Percentiles rank a stretch among this genome's conserved stretches.
Evolutionary conservation across 2,113 vertebrate genomes (phyloP).

Genomic region (Cololabis saira): DNA sequence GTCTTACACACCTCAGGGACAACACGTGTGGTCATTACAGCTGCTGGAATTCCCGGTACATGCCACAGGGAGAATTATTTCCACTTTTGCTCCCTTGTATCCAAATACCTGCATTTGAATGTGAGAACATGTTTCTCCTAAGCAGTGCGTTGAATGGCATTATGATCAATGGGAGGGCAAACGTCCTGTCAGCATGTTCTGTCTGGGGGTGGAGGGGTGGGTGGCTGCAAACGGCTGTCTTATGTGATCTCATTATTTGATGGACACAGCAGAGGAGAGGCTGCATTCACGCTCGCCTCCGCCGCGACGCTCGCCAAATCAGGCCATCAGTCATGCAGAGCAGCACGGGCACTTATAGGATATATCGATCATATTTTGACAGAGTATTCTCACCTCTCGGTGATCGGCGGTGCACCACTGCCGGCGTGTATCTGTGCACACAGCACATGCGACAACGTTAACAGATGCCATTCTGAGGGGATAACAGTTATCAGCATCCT

Average conservation of each 20-base stretch:
- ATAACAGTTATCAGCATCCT: conserved; percentile 70
- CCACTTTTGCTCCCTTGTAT: not conserved
- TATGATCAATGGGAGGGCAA: conserved; percentile 73
- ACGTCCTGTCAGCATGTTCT: conserved; percentile 75
- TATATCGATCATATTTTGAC: conserved; percentile 79
- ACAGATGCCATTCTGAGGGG: conserved; percentile 43
- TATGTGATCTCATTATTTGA: conserved; percentile 79
- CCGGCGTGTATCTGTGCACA: conserved; percentile 19
- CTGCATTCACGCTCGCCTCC: conserved; percentile 49
- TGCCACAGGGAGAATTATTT: conserved; percentile 5
- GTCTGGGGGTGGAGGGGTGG: conserved; percentile 17
- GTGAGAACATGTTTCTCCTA: conserved; percentile 17
- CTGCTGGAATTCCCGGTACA: conserved; percentile 11
- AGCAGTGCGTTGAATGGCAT: conserved; percentile 64
- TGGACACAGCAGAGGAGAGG: conserved; percentile 66
- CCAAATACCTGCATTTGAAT: not conserved
- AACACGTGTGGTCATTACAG: conserved; percentile 41
- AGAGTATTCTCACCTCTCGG: conserved; percentile 70
- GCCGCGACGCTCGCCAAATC: conserved; percentile 57
- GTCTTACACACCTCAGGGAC: conserved; percentile 52
- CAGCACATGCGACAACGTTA: conserved; percentile 35
- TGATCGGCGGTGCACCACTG: conserved; percentile 61
- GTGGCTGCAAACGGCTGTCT: conserved; percentile 60
- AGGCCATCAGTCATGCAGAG: conserved; percentile 71
- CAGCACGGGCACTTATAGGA: conserved; percentile 65